phyloP scores from a whole-genome alignment of 2,797 vertebrate species.

The Tamandua tetradactyla region DNA sequence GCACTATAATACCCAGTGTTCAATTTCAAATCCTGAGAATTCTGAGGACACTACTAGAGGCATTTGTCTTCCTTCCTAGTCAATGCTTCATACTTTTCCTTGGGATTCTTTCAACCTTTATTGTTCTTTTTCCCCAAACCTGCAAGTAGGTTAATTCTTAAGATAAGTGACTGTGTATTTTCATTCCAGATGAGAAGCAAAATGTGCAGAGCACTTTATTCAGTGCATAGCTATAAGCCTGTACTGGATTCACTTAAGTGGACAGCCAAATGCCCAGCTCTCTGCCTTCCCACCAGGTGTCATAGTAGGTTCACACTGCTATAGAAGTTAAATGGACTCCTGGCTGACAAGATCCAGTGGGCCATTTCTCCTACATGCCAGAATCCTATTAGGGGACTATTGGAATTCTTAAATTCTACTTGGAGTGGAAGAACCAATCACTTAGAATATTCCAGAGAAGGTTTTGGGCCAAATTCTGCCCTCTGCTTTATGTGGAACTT shows the following conservation, averaged over 20 bases:
- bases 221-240: constrained; percentile 85
- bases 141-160: constrained; percentile 71
- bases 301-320: constrained; percentile 49
- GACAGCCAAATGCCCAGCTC: constrained; percentile 79
- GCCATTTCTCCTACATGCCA: constrained; percentile 54
- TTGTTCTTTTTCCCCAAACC: constrained; percentile 73
- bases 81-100: constrained; percentile 81
- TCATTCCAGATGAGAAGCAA: constrained; percentile 82
- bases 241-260: constrained; percentile 83
- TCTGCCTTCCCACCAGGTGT: constrained; percentile 66
- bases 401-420: constrained; percentile 65
- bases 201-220: constrained; percentile 83
- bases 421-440: constrained; percentile 77
- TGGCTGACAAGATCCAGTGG: constrained; percentile 34
- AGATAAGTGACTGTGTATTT: constrained; percentile 73
- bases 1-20: not conserved
- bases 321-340: not conserved
- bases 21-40: constrained; percentile 80
- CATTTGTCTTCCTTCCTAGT: constrained; percentile 83
- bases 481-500: constrained; percentile 70
- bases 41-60: constrained; percentile 84
- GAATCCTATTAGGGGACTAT: constrained; percentile 40
- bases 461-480: constrained; percentile 73
- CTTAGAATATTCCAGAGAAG: constrained; percentile 66
- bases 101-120: constrained; percentile 81